Percentiles rank a stretch among this genome's conserved stretches.
These are phyloP conservation scores for Prunella himalayana DNA, from an alignment of 2,113 vertebrate genomes.

Conservation along the genomic window DNA sequence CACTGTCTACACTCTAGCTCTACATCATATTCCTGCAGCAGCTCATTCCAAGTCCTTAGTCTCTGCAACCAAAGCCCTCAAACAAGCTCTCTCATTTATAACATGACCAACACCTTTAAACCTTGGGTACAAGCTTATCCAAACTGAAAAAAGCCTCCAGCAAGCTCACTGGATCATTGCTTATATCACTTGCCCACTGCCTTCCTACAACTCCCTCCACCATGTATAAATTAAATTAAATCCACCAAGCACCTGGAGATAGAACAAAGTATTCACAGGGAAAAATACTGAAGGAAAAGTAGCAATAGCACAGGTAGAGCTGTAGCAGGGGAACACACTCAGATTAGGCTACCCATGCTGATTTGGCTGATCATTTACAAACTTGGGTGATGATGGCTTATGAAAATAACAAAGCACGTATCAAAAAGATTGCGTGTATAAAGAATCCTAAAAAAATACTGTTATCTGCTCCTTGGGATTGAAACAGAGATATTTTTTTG, in stretches of 20 bases:
- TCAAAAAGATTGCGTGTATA: neutral
- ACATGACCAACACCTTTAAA: neutral
- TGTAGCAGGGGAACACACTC: neutral
- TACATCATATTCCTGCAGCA: neutral
- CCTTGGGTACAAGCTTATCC: neutral
- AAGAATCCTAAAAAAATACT: neutral
- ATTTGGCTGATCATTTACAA: neutral
- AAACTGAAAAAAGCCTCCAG: neutral
- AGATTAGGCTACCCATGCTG: neutral
- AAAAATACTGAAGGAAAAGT: neutral
- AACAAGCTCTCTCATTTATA: neutral
- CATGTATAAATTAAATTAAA: neutral
- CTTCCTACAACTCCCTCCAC: neutral
- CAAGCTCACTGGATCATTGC: neutral
- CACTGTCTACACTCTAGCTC: neutral
- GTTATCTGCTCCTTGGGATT: neutral
- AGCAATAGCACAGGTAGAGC: neutral
- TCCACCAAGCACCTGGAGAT: neutral
- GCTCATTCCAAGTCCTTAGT: neutral
- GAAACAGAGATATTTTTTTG: neutral
- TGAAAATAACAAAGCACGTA: neutral
- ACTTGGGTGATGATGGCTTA: neutral
- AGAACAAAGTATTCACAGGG: neutral
- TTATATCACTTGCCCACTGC: neutral
- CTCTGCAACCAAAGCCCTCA: neutral